phyloP scores from a whole-genome alignment of 2,888 invertebrate genomes.

The Stenolophus ochropezus region DNA sequence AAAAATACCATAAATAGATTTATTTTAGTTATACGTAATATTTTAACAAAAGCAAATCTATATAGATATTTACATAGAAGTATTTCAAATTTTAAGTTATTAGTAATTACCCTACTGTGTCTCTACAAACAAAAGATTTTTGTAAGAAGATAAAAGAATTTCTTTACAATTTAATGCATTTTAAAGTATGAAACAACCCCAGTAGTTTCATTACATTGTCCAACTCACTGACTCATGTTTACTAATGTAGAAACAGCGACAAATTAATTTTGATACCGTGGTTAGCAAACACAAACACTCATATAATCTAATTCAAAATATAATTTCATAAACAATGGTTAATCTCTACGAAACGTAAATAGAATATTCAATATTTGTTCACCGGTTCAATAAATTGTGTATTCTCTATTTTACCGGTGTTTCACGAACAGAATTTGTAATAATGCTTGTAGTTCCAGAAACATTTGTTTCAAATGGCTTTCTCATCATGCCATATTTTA shows the following conservation, averaged over 20 bases:
- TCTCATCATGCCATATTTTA: no score
- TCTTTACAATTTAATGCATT: not conserved
- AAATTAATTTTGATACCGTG: constrained; percentile 3
- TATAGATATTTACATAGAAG: no score
- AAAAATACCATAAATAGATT: no score
- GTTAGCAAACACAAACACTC: not conserved
- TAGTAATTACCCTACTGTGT: not conserved
- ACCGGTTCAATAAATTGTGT: not conserved
- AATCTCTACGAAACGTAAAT: not conserved
- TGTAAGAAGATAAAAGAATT: not conserved
- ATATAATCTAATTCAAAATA: constrained; percentile 3
- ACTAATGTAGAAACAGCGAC: not conserved
- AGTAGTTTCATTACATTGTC: not conserved
- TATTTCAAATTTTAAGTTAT: no score
- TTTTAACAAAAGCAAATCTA: no score
- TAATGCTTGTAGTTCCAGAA: no score
- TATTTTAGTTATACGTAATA: no score
- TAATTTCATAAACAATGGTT: constrained; percentile 23
- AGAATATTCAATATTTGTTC: constrained; percentile 11
- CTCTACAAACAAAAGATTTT: not conserved
- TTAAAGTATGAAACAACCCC: not conserved
- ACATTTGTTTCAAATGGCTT: no score
- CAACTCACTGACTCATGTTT: not conserved
- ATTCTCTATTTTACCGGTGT: not conserved
- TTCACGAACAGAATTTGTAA: not conserved